Evolutionary conservation across 2,888 invertebrate genomes (phyloP).

Genomic region (Tetranychus truncatus): DNA sequence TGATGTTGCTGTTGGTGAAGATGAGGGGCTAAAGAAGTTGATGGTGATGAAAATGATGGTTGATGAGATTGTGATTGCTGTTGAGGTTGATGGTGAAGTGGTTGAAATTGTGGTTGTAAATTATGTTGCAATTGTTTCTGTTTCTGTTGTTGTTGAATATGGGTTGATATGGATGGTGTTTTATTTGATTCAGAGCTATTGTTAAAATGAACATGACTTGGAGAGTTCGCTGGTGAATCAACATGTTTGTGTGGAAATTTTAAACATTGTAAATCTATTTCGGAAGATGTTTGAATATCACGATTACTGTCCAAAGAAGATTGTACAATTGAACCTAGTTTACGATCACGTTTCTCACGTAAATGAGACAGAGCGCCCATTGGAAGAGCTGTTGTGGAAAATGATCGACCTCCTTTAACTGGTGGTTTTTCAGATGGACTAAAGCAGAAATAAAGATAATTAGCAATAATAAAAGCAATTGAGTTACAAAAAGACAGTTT

Average conservation of each 20-base stretch:
- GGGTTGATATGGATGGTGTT: not conserved
- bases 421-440: slow-evolving; percentile 25
- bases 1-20: not conserved
- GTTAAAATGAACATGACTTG: not conserved
- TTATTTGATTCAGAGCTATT: not conserved
- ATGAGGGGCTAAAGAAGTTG: not conserved
- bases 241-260: not conserved
- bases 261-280: not conserved
- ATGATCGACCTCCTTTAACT: slow-evolving; percentile 31
- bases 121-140: not conserved
- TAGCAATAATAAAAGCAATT: not conserved
- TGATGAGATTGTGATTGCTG: not conserved
- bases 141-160: not conserved
- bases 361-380: slow-evolving; percentile 24
- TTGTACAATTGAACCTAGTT: not conserved
- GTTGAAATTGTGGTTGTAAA: not conserved
- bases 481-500: not conserved
- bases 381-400: slow-evolving; percentile 31
- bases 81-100: not conserved
- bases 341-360: slow-evolving; percentile 29
- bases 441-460: not conserved
- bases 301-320: not conserved
- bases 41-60: not conserved
- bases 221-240: not conserved
- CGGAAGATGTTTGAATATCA: not conserved